These are phyloP conservation scores for Stegophylla sp. DNA, from an alignment of 2,888 invertebrate species.

Conservation along the genomic window DNA sequence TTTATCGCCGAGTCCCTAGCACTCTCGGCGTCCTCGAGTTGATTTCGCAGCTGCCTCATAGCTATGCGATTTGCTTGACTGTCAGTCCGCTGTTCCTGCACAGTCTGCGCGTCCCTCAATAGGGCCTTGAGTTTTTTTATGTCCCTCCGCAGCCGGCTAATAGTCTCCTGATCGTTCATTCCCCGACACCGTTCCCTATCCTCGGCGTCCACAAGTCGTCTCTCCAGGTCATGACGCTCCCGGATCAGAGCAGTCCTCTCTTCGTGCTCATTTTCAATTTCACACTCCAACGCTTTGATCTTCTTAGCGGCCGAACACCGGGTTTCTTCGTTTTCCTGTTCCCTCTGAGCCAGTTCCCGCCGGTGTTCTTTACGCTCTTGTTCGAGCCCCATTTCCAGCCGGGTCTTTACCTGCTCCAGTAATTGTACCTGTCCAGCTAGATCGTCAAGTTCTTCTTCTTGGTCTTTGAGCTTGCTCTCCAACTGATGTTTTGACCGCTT, in stretches of 20 bases:
- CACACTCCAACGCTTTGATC: constrained; percentile 87
- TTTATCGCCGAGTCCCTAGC: constrained; percentile 84
- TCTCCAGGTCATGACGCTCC: constrained; percentile 90
- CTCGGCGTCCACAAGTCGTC: constrained; percentile 79
- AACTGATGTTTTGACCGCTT: constrained; percentile 85
- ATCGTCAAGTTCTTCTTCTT: constrained; percentile 94
- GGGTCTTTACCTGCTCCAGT: constrained; percentile 89
- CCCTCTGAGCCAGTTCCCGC: constrained; percentile 86
- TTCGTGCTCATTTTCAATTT: constrained; percentile 91
- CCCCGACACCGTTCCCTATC: constrained; percentile 78
- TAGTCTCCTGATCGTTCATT: constrained; percentile 75
- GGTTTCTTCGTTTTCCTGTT: constrained; percentile 92
- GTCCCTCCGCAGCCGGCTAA: constrained; percentile 81
- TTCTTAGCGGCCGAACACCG: constrained; percentile 90
- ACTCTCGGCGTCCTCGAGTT: constrained; percentile 90
- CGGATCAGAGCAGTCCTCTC: constrained; percentile 84
- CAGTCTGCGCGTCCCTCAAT: constrained; percentile 88
- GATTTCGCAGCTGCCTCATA: constrained; percentile 78
- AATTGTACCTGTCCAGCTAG: constrained; percentile 89
- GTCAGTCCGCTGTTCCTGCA: constrained; percentile 86
- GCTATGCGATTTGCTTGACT: constrained; percentile 83
- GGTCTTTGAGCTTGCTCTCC: constrained; percentile 82
- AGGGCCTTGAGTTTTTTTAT: constrained; percentile 88
- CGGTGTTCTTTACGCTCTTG: constrained; percentile 89
- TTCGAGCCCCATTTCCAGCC: constrained; percentile 92